Evolutionary conservation across 1,140 invertebrate genomes (phyloP).

Genomic region (Apocrypta bakeri): DNA sequence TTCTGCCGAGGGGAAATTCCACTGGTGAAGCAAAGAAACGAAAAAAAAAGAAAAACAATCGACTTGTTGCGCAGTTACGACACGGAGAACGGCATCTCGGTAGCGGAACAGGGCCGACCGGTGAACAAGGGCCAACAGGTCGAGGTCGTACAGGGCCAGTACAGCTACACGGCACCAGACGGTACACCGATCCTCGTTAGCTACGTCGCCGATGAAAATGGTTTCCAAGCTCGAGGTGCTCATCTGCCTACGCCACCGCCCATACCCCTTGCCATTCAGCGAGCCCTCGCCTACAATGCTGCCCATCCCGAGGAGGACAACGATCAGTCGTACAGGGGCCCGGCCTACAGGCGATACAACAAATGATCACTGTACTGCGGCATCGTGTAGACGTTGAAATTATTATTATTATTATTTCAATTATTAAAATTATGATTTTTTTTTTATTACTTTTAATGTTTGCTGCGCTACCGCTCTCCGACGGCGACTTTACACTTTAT

Average conservation of each 20-base stretch:
- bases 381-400: no score
- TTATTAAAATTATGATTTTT: no score
- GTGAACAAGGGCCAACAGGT: constrained; percentile 76
- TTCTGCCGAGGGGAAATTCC: neutral
- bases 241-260: constrained; percentile 87
- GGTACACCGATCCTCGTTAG: constrained; percentile 84
- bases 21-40: no score
- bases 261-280: constrained; percentile 76
- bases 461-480: neutral
- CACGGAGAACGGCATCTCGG: constrained; percentile 75
- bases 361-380: neutral
- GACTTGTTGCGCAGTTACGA: constrained; percentile 71
- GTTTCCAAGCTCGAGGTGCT: constrained; percentile 82
- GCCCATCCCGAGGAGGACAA: constrained; percentile 71
- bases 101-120: constrained; percentile 74
- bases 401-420: no score
- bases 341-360: constrained; percentile 10
- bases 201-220: constrained; percentile 87
- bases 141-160: constrained; percentile 82
- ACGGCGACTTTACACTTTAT: neutral
- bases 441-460: no score
- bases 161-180: constrained; percentile 87
- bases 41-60: neutral
- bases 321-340: neutral
- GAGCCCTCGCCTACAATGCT: constrained; percentile 71